Evolutionary conservation across 2,888 invertebrate genomes (phyloP), one percentile per base, ranked within the genome.

Genomic region (Patella ulyssiponensis): DNA sequence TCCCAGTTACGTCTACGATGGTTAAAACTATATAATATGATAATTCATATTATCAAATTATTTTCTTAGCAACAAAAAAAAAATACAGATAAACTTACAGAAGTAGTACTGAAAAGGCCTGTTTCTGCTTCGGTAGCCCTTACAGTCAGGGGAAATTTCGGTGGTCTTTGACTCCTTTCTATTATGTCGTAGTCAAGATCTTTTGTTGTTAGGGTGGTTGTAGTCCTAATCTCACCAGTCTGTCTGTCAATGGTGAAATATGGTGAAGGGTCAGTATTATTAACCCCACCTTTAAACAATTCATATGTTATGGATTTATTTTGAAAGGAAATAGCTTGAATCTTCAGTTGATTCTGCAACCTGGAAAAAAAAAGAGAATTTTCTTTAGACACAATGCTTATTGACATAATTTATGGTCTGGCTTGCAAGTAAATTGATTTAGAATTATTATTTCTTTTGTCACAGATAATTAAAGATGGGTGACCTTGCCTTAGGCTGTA

Each of bases 101-200:
- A 97, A 94, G 98, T 97, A 93, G 96, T 96, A 94, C 98, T 95
- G 93, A 97, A 96, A 94, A 98, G 95, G 93, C 96, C 95, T 93
- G 97, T 97, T 93, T 97, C 97, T 94, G 96, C 97, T 92, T 98
- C 98, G 0, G 98, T 98, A 51, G 98, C 98, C 3, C 97, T 97
- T 75, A 98, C 97, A 83, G 96, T 88, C 82, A 99, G 93, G 11
- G 97, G 96, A 91, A 98, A 98, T 80, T 97, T 96, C 89, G 54
- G 52, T 17, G 76, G 76, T 58, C 54, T 54, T 17, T 17, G 20
- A 33, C 54, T 54, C 14, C 97, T 23, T 12, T 20, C 20, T 64
- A 23, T 12, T 23, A 64, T 23, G 11, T 64, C 64, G 14, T 64
- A 64, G 20, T 64, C 64, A 0, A 64, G 64, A 64, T 64, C 64